Evolutionary conservation across 2,888 invertebrate species (phyloP).

Genomic region (Eledone cirrhosa): DNA sequence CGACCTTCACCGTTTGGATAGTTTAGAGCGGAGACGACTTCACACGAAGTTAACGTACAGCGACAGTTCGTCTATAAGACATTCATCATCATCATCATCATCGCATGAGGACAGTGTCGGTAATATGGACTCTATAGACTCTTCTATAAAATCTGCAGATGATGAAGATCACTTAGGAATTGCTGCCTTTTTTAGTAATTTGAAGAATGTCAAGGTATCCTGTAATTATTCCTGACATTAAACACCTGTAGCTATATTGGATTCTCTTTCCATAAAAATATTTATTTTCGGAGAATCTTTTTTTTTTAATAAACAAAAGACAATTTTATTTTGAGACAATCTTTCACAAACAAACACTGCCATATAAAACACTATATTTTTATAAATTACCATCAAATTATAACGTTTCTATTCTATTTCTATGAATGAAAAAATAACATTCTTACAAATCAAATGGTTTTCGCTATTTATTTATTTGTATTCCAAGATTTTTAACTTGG

Average conservation of each 20-base stretch:
- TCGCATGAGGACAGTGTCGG: neutral
- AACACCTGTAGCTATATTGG: neutral
- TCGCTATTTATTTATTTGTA: no score
- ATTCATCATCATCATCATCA: neutral
- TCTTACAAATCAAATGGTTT: no score
- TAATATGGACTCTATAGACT: neutral
- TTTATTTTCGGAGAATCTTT: neutral
- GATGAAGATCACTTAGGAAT: neutral
- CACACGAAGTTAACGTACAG: neutral
- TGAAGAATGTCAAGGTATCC: neutral
- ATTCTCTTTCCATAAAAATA: neutral
- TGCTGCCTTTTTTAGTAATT: neutral
- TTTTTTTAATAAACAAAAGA: neutral
- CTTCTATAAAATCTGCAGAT: neutral
- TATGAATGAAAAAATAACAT: no score
- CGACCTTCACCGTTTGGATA: neutral
- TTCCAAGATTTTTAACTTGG: no score
- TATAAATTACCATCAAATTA: no score
- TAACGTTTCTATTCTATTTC: no score
- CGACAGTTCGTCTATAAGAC: neutral
- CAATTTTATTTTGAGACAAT: neutral
- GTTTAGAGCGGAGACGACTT: neutral
- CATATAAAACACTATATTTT: neutral
- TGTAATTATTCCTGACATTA: neutral
- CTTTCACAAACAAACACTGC: neutral